Evolutionary conservation across 2,113 vertebrate genomes (phyloP).

Genomic region (Vombatus ursinus): DNA sequence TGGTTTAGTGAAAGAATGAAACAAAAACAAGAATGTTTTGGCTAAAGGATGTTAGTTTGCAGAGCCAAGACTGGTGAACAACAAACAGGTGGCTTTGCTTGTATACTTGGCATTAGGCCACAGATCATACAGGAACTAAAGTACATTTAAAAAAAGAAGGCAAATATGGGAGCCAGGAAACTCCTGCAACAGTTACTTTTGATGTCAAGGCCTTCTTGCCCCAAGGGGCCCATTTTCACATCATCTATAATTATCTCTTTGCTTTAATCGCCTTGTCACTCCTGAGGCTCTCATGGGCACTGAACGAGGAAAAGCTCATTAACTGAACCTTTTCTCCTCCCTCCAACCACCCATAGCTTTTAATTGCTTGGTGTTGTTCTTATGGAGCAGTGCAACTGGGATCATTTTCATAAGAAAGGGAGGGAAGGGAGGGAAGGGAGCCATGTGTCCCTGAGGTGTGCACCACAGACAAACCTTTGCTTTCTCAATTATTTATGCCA

Average conservation of each 20-base stretch:
- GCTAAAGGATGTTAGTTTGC: not conserved
- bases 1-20: not conserved
- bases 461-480: constrained; percentile 87
- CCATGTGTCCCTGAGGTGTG: constrained; percentile 84
- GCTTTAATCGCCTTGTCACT: constrained; percentile 90
- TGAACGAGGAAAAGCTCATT: constrained; percentile 95
- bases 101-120: constrained; percentile 57
- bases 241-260: constrained; percentile 92
- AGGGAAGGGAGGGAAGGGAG: constrained; percentile 80
- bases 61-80: constrained; percentile 48
- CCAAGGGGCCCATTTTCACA: constrained; percentile 88
- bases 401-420: constrained; percentile 92
- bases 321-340: constrained; percentile 94
- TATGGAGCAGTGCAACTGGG: constrained; percentile 91
- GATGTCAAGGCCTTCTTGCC: constrained; percentile 82
- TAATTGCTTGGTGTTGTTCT: constrained; percentile 96
- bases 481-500: constrained; percentile 92
- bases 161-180: constrained; percentile 70
- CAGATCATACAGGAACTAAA: constrained; percentile 49
- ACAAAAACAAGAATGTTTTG: not conserved
- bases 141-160: constrained; percentile 73
- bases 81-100: constrained; percentile 81
- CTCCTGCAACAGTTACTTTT: constrained; percentile 79
- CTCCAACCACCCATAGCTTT: constrained; percentile 91
- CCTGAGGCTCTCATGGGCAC: constrained; percentile 86